These are phyloP conservation scores for Apis florea DNA, from an alignment of 1,140 invertebrate genomes.

Conservation along the genomic window DNA sequence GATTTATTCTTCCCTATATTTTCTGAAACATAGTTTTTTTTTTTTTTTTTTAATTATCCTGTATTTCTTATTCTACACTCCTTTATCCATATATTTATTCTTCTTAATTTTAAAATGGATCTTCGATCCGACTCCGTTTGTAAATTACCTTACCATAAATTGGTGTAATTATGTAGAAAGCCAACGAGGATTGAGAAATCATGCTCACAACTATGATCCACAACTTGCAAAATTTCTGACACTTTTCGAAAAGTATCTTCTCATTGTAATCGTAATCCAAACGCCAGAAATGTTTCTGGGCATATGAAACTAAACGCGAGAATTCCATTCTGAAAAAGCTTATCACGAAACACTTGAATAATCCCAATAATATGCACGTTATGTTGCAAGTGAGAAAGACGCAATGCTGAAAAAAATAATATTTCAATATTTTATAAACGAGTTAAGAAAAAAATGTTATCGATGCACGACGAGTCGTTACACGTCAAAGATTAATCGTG, in stretches of 20 bases:
- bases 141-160: background rate
- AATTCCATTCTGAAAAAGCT: conserved; percentile 14
- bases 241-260: conserved; percentile 20
- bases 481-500: too few relatives aligned
- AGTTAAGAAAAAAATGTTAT: too few relatives aligned
- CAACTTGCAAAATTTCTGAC: conserved; percentile 36
- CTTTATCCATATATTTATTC: too few relatives aligned
- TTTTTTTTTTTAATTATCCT: too few relatives aligned
- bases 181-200: conserved; percentile 4
- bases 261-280: conserved; percentile 36
- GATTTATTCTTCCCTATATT: conserved; percentile 50
- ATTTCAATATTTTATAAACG: background rate
- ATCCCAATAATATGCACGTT: conserved; percentile 35
- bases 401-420: conserved; percentile 22
- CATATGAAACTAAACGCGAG: conserved; percentile 32
- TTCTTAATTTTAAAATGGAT: too few relatives aligned
- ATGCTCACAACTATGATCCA: conserved; percentile 36
- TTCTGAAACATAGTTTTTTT: background rate
- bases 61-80: too few relatives aligned
- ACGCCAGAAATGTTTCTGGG: conserved; percentile 59
- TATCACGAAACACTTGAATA: conserved; percentile 43
- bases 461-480: too few relatives aligned
- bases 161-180: background rate
- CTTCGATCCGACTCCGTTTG: too few relatives aligned
- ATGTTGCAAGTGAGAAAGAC: conserved; percentile 30